These are phyloP conservation scores for Nymphalis c-album DNA, from an alignment of 2,888 invertebrate genomes.

Conservation along the genomic window DNA sequence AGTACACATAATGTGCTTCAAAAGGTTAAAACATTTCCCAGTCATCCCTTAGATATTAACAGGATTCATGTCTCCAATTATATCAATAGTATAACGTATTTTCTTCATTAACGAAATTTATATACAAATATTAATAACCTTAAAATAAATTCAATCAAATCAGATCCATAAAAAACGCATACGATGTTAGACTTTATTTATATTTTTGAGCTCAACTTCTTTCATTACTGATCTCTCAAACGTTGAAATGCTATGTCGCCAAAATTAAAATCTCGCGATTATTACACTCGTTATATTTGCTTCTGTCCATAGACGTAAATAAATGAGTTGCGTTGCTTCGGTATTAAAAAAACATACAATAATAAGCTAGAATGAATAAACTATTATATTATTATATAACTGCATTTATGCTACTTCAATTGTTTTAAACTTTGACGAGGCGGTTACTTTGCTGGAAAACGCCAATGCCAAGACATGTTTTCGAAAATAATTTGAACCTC, in stretches of 20 bases:
- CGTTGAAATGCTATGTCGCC: slow-evolving; percentile 1
- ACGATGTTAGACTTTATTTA: slow-evolving; percentile 5
- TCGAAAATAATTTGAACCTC: too few relatives aligned
- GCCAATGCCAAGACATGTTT: too few relatives aligned
- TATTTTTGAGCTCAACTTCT: slow-evolving; percentile 6
- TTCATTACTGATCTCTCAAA: too few relatives aligned
- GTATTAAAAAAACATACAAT: too few relatives aligned
- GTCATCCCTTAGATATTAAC: not conserved
- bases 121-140: slow-evolving; percentile 6
- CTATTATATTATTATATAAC: too few relatives aligned
- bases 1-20: slow-evolving; percentile 4
- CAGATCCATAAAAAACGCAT: not conserved
- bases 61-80: not conserved
- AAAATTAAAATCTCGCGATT: not conserved
- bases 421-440: too few relatives aligned
- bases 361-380: too few relatives aligned
- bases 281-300: too few relatives aligned
- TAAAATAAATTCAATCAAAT: slow-evolving; percentile 1
- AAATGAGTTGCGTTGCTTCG: too few relatives aligned
- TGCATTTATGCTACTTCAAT: too few relatives aligned
- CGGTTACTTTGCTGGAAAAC: too few relatives aligned
- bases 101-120: not conserved
- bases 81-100: not conserved
- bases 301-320: too few relatives aligned
- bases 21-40: slow-evolving; percentile 3